Percentiles rank a stretch among this genome's conserved stretches.
Conservation (phyloP, 2,888 invertebrate genomes). For the Tetragonula carbonaria region DNA sequence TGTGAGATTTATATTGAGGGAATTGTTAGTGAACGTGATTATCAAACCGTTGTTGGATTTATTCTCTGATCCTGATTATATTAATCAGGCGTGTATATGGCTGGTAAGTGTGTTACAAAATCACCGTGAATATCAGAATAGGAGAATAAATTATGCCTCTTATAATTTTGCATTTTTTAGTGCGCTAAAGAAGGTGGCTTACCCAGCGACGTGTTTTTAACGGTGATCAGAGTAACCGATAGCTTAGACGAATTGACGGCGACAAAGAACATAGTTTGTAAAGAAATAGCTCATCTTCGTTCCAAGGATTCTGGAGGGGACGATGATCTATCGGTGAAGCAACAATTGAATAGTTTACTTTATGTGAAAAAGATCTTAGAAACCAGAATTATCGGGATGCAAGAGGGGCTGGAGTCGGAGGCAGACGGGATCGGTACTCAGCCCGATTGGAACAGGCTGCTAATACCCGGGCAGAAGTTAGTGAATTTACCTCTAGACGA, state of each 20-base stretch:
- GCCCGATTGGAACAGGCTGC: constrained; percentile 83
- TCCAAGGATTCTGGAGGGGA: constrained; percentile 94
- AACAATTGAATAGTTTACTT: constrained; percentile 93
- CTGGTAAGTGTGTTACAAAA: constrained; percentile 87
- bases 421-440: constrained; percentile 80
- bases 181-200: constrained; percentile 91
- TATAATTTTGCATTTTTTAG: constrained; percentile 85
- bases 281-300: constrained; percentile 92
- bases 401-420: constrained; percentile 84
- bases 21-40: constrained; percentile 90
- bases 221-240: constrained; percentile 91
- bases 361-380: constrained; percentile 93
- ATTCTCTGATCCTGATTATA: constrained; percentile 95
- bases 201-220: constrained; percentile 93
- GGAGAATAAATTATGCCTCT: not conserved
- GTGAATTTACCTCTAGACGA: constrained; percentile 89
- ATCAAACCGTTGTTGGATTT: constrained; percentile 89
- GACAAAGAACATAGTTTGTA: constrained; percentile 90
- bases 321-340: constrained; percentile 92
- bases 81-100: constrained; percentile 95
- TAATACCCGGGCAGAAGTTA: constrained; percentile 84
- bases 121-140: too few species aligned
- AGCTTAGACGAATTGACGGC: constrained; percentile 93
- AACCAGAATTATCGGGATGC: constrained; percentile 85
- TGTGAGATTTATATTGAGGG: constrained; percentile 90